Conservation (phyloP, 1,140 invertebrate species). For the Uloborus diversus region DNA sequence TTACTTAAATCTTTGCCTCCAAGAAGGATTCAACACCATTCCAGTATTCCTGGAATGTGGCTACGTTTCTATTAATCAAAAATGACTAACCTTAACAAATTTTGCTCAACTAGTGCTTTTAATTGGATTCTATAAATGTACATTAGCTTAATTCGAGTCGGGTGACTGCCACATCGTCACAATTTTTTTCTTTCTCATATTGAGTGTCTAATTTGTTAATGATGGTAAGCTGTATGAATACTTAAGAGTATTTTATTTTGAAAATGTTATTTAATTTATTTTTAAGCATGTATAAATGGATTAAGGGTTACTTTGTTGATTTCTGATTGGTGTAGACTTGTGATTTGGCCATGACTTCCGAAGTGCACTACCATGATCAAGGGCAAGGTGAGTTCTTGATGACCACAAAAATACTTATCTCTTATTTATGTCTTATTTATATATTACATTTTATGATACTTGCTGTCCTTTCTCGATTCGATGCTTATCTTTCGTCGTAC, state of each 20-base stretch:
- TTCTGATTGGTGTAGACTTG: constrained; percentile 47
- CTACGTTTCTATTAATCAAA: constrained; percentile 8
- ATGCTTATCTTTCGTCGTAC: too few species aligned
- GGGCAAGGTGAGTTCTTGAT: constrained; percentile 49
- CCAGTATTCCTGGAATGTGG: constrained; percentile 19
- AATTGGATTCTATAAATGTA: constrained; percentile 36
- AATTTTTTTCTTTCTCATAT: constrained; percentile 23
- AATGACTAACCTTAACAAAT: constrained; percentile 8
- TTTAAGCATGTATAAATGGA: constrained; percentile 25
- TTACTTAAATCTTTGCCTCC: constrained; percentile 9
- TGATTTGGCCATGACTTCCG: constrained; percentile 53
- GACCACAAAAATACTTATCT: constrained; percentile 11
- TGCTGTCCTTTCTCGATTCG: too few species aligned
- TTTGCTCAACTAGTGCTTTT: constrained; percentile 28
- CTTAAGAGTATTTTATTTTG: constrained; percentile 15
- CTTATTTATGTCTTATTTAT: constrained; percentile 1
- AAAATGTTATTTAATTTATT: constrained; percentile 30
- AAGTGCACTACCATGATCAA: constrained; percentile 50
- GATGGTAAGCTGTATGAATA: constrained; percentile 39
- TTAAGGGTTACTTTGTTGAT: constrained; percentile 48
- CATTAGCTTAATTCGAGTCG: constrained; percentile 36
- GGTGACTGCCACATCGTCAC: constrained; percentile 49
- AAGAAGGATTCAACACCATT: constrained; percentile 3
- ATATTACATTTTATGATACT: too few species aligned
- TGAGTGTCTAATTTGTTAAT: constrained; percentile 25